Base-by-base conservation (phyloP, 2,113 vertebrate species). In the Trogon melanurus region DNA sequence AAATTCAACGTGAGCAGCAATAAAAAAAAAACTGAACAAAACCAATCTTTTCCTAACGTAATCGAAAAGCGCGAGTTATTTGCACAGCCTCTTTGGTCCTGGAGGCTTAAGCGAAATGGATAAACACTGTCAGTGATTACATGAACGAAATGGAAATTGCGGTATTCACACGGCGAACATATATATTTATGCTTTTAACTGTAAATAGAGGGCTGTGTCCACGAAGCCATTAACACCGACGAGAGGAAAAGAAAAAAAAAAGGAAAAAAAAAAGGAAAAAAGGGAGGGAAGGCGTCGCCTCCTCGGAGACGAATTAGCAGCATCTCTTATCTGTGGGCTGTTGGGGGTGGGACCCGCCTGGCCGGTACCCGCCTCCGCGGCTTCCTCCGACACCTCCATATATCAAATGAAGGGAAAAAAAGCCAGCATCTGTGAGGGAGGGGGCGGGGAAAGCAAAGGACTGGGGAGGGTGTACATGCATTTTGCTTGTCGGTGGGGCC, bases 361-460 rank as follows among this genome's bases (percentile, higher is more conserved):
- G 69, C 21, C 47, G 47, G 54, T 84, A 73, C n/a, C 50, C 34
- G 34, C 64, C 83, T 48, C 85, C 41, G 19, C 65, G 16, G 82
- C 80, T 79, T 9, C 13, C 48, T n/a, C 56, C 70, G 34, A 60
- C 60, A 45, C 86, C 32, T 80, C 79, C 65, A 74, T 95, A 91
- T 88, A 96, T 91, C 96, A 97, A 91, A 91, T 1, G 16, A 27
- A 86, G 88, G 86, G 97, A 41, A 41, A 41, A 41, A 94, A 95
- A 97, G 51, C 93, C 76, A 62, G 45, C 19, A 70, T 88, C 92
- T 95, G 75, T 69, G 53, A 64, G 78, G 66, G 88, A 65, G 62
- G 62, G 48, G 53, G 44, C 56, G 73, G 74, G 50, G 56, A 20
- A 4, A 18, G 17, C 56, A 27, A 41, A 38, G 69, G 12, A 10